These are phyloP conservation scores for Dione vanillae DNA, from an alignment of 2,888 invertebrate genomes.

Conservation along the genomic window DNA sequence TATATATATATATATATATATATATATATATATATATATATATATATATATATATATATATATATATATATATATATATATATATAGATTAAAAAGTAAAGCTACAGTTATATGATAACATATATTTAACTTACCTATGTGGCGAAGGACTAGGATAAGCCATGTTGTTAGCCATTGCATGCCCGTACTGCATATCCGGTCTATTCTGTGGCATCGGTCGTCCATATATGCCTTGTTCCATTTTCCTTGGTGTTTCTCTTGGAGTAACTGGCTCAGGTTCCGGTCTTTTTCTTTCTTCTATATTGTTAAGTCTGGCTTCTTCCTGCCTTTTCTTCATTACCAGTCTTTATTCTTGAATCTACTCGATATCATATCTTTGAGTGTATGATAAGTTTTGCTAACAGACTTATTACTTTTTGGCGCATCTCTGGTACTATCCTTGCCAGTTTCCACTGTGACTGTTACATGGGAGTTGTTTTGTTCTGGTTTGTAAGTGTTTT, in stretches of 20 bases:
- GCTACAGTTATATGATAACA: neutral
- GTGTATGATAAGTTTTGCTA: conserved; percentile 91
- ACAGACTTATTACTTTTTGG: conserved; percentile 87
- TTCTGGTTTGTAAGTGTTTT: conserved; percentile 74
- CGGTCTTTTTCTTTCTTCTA: conserved; percentile 83
- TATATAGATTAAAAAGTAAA: too few species aligned
- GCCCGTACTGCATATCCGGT: conserved; percentile 77
- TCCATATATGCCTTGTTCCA: conserved; percentile 86
- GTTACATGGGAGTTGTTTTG: conserved; percentile 80
- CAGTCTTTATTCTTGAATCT: conserved; percentile 88
- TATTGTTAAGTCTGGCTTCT: conserved; percentile 84
- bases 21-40: too few species aligned
- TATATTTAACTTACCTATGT: conserved; percentile 63
- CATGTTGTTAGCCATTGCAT: conserved; percentile 73
- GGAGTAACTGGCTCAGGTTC: conserved; percentile 74
- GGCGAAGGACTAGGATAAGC: conserved; percentile 77
- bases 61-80: too few species aligned
- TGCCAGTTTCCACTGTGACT: conserved; percentile 85
- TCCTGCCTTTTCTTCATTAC: conserved; percentile 80
- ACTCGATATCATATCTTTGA: conserved; percentile 93
- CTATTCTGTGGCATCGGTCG: conserved; percentile 83
- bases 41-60: too few species aligned
- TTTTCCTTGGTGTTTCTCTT: conserved; percentile 77
- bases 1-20: too few species aligned
- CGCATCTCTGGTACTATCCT: conserved; percentile 83